These are phyloP conservation scores for Episyrphus balteatus DNA, from an alignment of 1,140 invertebrate genomes.

Conservation along the genomic window DNA sequence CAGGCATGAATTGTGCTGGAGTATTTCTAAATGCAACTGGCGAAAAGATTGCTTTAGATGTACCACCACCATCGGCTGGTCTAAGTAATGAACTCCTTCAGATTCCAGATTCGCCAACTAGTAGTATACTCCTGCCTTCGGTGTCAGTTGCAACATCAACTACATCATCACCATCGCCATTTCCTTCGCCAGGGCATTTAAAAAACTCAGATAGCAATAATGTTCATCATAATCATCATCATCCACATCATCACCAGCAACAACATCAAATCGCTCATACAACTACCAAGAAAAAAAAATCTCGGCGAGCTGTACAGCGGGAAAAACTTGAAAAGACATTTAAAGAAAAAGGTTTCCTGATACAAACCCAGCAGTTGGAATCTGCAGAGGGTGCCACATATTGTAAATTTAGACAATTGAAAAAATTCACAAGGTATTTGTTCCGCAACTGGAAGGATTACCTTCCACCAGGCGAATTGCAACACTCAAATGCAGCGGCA, in stretches of 20 bases:
- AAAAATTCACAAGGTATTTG: slow-evolving; percentile 84
- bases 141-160: not conserved
- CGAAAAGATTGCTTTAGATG: slow-evolving; percentile 40
- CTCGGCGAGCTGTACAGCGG: slow-evolving; percentile 67
- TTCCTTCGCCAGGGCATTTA: not conserved
- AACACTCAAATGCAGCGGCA: slow-evolving; percentile 24
- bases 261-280: slow-evolving; percentile 21
- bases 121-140: slow-evolving; percentile 17
- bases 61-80: slow-evolving; percentile 32
- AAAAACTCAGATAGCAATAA: not conserved
- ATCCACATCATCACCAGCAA: slow-evolving; percentile 14
- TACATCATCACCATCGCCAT: not conserved
- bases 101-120: slow-evolving; percentile 33
- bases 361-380: slow-evolving; percentile 84
- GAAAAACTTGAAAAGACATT: slow-evolving; percentile 86
- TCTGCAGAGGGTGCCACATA: slow-evolving; percentile 86
- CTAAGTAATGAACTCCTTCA: slow-evolving; percentile 37
- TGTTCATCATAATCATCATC: not conserved
- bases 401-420: slow-evolving; percentile 81
- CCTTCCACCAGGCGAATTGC: slow-evolving; percentile 61
- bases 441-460: slow-evolving; percentile 90
- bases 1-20: slow-evolving; percentile 37
- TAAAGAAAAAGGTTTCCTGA: slow-evolving; percentile 83
- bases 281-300: slow-evolving; percentile 53
- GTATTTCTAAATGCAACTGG: slow-evolving; percentile 42